Percentiles rank a stretch among this genome's conserved stretches.
Evolutionary conservation across 2,797 vertebrate genomes (phyloP).

Genomic region (Aphelocoma californica): DNA sequence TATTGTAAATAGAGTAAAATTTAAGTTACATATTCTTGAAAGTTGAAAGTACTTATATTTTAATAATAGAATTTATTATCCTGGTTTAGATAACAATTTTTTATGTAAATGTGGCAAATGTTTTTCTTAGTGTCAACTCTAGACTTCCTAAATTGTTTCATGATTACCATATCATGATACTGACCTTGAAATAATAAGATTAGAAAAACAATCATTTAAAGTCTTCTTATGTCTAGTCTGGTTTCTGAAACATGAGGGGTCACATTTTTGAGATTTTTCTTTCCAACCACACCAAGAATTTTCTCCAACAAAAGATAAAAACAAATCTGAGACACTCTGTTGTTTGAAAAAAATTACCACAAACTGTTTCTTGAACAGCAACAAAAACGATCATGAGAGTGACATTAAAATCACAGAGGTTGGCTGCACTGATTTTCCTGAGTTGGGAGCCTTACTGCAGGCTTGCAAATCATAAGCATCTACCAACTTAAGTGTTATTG

Average conservation of each 20-base stretch:
- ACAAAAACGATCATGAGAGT: neutral
- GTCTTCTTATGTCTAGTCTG: neutral
- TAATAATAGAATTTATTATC: neutral
- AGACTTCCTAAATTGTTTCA: constrained; percentile 1
- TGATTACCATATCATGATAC: neutral
- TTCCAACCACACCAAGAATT: neutral
- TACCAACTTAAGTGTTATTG: neutral
- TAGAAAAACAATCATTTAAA: constrained; percentile 35
- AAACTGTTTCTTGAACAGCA: neutral
- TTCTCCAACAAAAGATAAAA: neutral
- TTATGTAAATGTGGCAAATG: neutral
- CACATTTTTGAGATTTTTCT: constrained; percentile 58
- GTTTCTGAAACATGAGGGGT: constrained; percentile 12
- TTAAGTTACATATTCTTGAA: neutral
- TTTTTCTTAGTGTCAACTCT: neutral
- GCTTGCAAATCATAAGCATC: neutral
- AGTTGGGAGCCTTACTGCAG: neutral
- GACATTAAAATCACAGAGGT: neutral
- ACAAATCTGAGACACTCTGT: neutral
- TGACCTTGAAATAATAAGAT: constrained; percentile 37
- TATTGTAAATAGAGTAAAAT: neutral
- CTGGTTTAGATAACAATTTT: neutral
- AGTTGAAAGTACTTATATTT: neutral
- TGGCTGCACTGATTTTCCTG: neutral
- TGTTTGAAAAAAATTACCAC: neutral